Base-by-base conservation (phyloP, 2,888 invertebrate genomes). In the Eurytoma californica region DNA sequence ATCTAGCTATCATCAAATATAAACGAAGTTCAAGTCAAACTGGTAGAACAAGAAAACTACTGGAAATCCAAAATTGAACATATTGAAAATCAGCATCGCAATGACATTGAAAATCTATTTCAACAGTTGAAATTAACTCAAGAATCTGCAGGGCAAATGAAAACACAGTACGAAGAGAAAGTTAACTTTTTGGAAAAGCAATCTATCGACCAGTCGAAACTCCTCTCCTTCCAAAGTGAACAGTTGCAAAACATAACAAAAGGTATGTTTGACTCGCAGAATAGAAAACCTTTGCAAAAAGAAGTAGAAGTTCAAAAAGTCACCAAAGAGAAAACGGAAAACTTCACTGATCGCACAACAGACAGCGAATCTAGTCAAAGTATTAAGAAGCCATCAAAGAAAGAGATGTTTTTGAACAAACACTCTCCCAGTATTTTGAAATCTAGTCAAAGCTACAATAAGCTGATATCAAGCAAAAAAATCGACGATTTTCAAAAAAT, bases 31-130 rank as follows among this genome's bases (percentile, higher is more conserved):
- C 86, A 88, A 55, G 63, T 80, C 0, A 88, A 88, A 66, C 72
- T 87, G 82, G 60, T 72, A 0, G 49, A 73, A 7, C 90, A 90
- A 79, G 90, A 90, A 76, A 82, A 85, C 68, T 86, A 86, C 80
- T 90, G 90, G 90, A 87, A 84, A 79, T 82, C 85, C 0, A 89
- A 88, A 79, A 84, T 90, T n/a, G 86, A 88, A 47, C 84, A 86
- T 18, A 63, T 90, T 28, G 89, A 90, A 77, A 77, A 63, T 13
- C 87, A 88, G 20, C 87, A 90, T 81, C 85, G 81, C 9, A 81
- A 78, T 9, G 90, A 90, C 70, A 86, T 89, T 3, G 87, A 89
- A 28, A 87, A 84, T 75, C 80, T 90, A 5, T 86, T 84, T 9
- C 73, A 72, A 4, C 88, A 90, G 77, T 80, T 90, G 13, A 87